A percentile compares a stretch with the other conserved stretches of the same genome.
Evolutionary conservation across 2,797 vertebrate genomes (phyloP).

Genomic region (Sphenopsis melanotis): DNA sequence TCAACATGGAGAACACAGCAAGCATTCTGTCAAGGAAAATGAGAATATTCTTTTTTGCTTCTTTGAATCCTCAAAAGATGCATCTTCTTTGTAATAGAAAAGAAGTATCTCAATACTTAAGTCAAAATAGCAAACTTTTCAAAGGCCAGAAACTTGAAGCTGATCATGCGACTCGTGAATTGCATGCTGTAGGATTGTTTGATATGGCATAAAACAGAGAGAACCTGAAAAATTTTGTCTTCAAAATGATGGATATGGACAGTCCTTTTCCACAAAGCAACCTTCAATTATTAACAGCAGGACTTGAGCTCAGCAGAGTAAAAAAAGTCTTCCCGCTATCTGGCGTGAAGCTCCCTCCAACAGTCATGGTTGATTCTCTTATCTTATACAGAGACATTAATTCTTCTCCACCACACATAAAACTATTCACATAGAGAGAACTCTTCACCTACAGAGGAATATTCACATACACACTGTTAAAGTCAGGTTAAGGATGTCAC

Average conservation of each 20-base stretch:
- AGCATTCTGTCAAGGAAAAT: slow-evolving; percentile 71
- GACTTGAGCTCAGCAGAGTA: slow-evolving; percentile 30
- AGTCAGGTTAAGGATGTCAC: slow-evolving; percentile 45
- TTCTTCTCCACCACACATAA: slow-evolving; percentile 26
- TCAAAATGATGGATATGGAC: slow-evolving; percentile 29
- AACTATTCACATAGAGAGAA: slow-evolving; percentile 32
- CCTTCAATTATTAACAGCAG: slow-evolving; percentile 54
- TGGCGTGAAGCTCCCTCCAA: slow-evolving; percentile 38
- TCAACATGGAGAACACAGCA: slow-evolving; percentile 69
- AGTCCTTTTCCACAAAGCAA: slow-evolving; percentile 30
- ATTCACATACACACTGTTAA: slow-evolving; percentile 45
- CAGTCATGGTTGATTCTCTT: slow-evolving; percentile 40
- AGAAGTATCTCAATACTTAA: slow-evolving; percentile 72
- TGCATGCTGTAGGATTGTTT: slow-evolving; percentile 12
- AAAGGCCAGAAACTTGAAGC: slow-evolving; percentile 65
- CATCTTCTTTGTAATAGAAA: slow-evolving; percentile 68
- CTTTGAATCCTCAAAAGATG: slow-evolving; percentile 75
- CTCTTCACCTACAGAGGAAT: slow-evolving; percentile 46
- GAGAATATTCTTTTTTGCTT: slow-evolving; percentile 64
- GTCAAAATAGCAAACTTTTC: slow-evolving; percentile 75
- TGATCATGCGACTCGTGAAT: slow-evolving; percentile 31
- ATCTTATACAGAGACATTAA: slow-evolving; percentile 41
- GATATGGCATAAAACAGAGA: slow-evolving; percentile 62
- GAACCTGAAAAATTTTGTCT: slow-evolving; percentile 37
- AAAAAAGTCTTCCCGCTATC: slow-evolving; percentile 12